These are phyloP conservation scores for Xestia xanthographa DNA, from an alignment of 2,888 invertebrate species.

Conservation along the genomic window DNA sequence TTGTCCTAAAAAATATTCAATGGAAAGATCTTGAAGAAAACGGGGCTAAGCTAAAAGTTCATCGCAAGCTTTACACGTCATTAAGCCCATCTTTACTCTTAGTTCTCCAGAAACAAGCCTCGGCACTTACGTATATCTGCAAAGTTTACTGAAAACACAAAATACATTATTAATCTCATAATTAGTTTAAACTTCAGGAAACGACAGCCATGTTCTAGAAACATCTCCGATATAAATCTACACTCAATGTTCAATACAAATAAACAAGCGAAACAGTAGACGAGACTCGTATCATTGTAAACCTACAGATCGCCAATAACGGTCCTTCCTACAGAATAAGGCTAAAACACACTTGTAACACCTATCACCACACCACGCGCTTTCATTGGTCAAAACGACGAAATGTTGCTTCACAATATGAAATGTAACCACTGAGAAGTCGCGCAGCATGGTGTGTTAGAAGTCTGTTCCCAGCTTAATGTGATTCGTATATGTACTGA, in stretches of 20 bases:
- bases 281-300: slow-evolving; percentile 44
- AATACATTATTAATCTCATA: background rate
- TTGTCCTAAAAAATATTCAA: background rate
- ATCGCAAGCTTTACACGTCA: slow-evolving; percentile 16
- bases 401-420: background rate
- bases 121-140: background rate
- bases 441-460: background rate
- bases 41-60: background rate
- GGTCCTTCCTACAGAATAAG: slow-evolving; percentile 26
- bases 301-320: slow-evolving; percentile 48
- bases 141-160: background rate
- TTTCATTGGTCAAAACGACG: slow-evolving; percentile 17
- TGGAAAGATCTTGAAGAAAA: background rate
- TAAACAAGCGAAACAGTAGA: slow-evolving; percentile 30
- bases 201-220: background rate
- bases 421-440: slow-evolving; percentile 15
- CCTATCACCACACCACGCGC: background rate
- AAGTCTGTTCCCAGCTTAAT: slow-evolving; percentile 15
- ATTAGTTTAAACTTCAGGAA: background rate
- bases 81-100: background rate
- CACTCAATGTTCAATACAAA: slow-evolving; percentile 23
- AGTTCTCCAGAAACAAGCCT: background rate
- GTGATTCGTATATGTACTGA: slow-evolving; percentile 43
- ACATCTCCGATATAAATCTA: slow-evolving; percentile 42
- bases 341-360: slow-evolving; percentile 13